Evolutionary conservation across 2,888 invertebrate species (phyloP), one percentile per base, ranked within the genome.

Genomic region (Chymomyza amoena): DNA sequence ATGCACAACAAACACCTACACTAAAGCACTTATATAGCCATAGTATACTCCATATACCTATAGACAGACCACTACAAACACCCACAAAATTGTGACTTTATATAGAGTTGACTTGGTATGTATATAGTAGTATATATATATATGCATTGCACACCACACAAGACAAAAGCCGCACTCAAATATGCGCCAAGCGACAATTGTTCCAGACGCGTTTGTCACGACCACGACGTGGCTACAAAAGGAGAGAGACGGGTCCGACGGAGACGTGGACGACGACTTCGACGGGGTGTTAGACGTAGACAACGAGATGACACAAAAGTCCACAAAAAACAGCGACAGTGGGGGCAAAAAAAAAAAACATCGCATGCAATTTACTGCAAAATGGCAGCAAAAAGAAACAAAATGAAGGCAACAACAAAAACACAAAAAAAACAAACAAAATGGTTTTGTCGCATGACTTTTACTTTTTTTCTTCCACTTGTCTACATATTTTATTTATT

Each of bases 131-230:
- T n/a, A n/a, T n/a, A n/a, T n/a, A n/a, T n/a, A n/a, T n/a, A n/a
- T 45, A 45, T 45, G 39, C 39, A 45, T 45, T 45, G 20, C 54
- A 54, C 54, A 54, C 54, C 54, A 54, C 54, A 54, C 54, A 54
- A 16, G 20, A 16, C 16, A 16, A 74, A 59, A 79, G 68, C 65
- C 66, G 61, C 73, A 73, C 75, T 75, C 68, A 69, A 77, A 69
- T 69, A 54, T 18, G 16, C 20, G 16, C 20, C 18, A 54, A 16
- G 2, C 20, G 20, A 54, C 54, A 18, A 20, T 68, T 77, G 83
- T 77, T 61, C 71, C 81, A 85, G 83, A 82, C 85, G 80, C 70
- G 77, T 81, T 81, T 81, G 85, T 81, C 81, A 84, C 80, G 81
- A 81, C 79, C 64, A 68, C 65, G 69, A 56, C 61, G 66, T 3